Base-by-base conservation (phyloP, 1,140 invertebrate species). In the Drosophila quadrilineata region DNA sequence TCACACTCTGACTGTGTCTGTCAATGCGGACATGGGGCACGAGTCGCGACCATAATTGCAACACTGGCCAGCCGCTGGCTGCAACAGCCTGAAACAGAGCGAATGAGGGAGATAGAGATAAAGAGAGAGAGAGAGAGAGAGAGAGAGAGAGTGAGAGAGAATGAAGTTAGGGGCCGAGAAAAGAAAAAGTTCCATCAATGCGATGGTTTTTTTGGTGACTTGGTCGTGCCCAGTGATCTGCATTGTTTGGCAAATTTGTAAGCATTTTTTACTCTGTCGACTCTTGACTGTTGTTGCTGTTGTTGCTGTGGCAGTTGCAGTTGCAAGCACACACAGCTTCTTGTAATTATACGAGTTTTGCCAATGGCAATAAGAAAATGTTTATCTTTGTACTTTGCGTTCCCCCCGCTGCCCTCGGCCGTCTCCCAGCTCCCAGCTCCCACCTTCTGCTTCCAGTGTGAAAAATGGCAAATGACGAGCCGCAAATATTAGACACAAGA, bases 181-280 rank as follows among this genome's bases (percentile, higher is more conserved):
- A 66, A 66, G 35, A 52, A 66, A 65, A 50, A 59, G 45, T 66
- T 59, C 46, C 63, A 66, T 66, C 63, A 52, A 59, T 59, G 63
- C 63, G 29, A 59, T 22, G 45, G n/a, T n/a, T n/a, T n/a, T n/a
- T 52, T 66, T 52, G 54, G 62, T 35, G 52, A 76, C 67, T 69
- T 79, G n/a, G n/a, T n/a, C 75, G 71, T 80, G 76, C 67, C 71
- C 71, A 67, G 67, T 67, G 66, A 75, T 82, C 75, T 74, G 71
- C 75, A 79, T 80, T 80, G 74, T 79, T 75, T 80, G 71, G 76
- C 75, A 80, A 80, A 82, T 79, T 82, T 82, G 76, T 71, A 67
- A 71, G 72, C 60, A 54, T 52, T 75, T 50, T 56, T 56, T n/a
- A n/a, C n/a, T n/a, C n/a, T 58, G 35, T 26, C 2, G 9, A 8